These are phyloP conservation scores for Pterophyllum scalare DNA, from an alignment of 2,113 vertebrate species.

Conservation along the genomic window DNA sequence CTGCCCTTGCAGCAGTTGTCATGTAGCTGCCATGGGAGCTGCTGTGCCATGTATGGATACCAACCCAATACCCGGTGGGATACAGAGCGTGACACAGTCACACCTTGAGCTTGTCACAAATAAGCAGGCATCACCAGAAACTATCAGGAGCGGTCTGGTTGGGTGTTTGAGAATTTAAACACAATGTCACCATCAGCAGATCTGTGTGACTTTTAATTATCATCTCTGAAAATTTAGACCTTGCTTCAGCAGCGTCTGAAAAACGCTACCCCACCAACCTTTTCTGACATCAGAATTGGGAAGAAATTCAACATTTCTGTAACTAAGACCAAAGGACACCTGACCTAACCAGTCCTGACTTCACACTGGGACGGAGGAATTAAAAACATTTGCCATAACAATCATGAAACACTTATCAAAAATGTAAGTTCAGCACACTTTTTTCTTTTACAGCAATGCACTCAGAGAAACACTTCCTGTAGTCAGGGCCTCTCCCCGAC, in stretches of 20 bases:
- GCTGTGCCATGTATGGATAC: not conserved
- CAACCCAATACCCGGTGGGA: not conserved
- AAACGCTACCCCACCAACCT: not conserved
- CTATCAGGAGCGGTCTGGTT: not conserved
- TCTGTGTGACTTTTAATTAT: not conserved
- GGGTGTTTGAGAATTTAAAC: not conserved
- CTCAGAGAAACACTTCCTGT: too few relatives aligned
- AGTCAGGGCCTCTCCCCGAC: not conserved
- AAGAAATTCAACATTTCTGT: not conserved
- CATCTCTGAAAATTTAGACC: not conserved
- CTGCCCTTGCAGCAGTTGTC: not conserved
- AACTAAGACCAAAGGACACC: not conserved
- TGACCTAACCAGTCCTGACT: not conserved
- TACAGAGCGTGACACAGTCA: slow-evolving; percentile 8
- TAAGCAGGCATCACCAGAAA: slow-evolving; percentile 6
- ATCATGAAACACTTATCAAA: too few relatives aligned
- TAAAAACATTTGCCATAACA: not conserved
- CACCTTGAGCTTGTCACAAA: slow-evolving; percentile 21
- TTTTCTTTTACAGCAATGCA: too few relatives aligned
- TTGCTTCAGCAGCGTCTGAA: not conserved
- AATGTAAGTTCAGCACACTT: too few relatives aligned
- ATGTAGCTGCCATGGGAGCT: not conserved
- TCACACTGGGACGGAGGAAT: not conserved
- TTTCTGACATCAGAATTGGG: not conserved
- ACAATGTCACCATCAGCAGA: not conserved